Evolutionary conservation across 2,113 vertebrate genomes (phyloP).

Genomic region (Rhabdomys dilectus): DNA sequence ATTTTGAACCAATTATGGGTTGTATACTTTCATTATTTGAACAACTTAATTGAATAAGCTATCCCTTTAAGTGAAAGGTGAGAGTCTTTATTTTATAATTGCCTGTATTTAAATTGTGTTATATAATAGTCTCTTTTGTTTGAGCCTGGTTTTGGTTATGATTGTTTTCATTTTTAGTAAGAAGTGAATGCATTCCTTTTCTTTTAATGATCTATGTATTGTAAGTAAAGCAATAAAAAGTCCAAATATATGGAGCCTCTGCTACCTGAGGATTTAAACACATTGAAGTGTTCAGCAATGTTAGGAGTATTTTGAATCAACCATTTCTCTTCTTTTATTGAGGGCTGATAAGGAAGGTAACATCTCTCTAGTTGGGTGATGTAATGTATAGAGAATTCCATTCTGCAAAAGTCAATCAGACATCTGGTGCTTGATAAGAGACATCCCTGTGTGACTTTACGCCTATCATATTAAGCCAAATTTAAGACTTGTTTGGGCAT

Average conservation of each 20-base stretch:
- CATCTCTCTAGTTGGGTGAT: neutral
- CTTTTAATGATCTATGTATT: neutral
- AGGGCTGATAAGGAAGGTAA: conserved; percentile 13
- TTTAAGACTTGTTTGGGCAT: neutral
- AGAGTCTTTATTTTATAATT: neutral
- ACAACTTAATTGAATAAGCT: neutral
- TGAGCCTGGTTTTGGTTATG: neutral
- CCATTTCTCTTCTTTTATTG: neutral
- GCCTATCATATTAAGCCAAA: conserved; percentile 51
- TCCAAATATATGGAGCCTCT: neutral
- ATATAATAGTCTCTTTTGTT: neutral
- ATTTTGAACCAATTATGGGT: neutral
- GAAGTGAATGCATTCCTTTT: neutral
- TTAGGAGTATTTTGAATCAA: neutral
- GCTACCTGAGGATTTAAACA: neutral
- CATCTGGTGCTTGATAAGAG: neutral
- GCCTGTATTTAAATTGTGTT: neutral
- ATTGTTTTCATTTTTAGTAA: neutral
- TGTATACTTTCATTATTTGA: neutral
- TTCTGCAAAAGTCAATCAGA: conserved; percentile 13
- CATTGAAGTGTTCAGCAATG: neutral
- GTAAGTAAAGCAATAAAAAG: neutral
- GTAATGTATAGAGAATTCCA: neutral
- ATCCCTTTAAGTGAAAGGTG: neutral
- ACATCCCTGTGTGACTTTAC: conserved; percentile 6